These are phyloP conservation scores for Haliclona indistincta DNA, from an alignment of 37 sponge, comb jelly and placozoan species.

Conservation along the genomic window DNA sequence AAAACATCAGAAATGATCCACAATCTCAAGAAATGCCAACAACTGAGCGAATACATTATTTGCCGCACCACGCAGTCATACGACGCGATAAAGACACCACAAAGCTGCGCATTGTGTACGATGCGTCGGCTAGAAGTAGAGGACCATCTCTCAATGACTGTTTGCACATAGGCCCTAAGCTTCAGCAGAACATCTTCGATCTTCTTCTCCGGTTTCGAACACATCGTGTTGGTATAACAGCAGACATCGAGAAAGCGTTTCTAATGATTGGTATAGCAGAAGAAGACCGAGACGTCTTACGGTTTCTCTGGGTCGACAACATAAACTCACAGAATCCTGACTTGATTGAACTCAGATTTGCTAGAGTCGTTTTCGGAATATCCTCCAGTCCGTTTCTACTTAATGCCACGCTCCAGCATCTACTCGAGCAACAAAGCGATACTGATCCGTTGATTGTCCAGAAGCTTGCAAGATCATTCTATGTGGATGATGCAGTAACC, in stretches of 20 bases:
- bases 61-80: constrained; percentile 34
- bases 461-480: constrained; percentile 11
- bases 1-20: too few relatives aligned
- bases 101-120: constrained; percentile 37
- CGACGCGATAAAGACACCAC: constrained; percentile 26
- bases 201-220: constrained; percentile 41
- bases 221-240: constrained; percentile 23
- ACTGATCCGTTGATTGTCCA: not conserved
- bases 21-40: not conserved
- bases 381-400: constrained; percentile 42
- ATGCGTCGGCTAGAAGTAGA: constrained; percentile 25
- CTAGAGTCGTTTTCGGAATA: constrained; percentile 39
- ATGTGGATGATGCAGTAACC: constrained; percentile 25
- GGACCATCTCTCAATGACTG: constrained; percentile 38
- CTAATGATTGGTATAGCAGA: constrained; percentile 33
- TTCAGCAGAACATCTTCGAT: constrained; percentile 21
- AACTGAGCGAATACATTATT: constrained; percentile 15
- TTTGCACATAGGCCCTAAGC: constrained; percentile 33
- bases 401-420: constrained; percentile 29
- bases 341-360: constrained; percentile 19
- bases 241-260: constrained; percentile 44
- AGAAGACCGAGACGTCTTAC: constrained; percentile 31
- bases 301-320: constrained; percentile 39
- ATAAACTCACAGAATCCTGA: constrained; percentile 11
- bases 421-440: constrained; percentile 9